Evolutionary conservation across 2,113 vertebrate genomes (phyloP).

Genomic region (Lipophrys pholis): DNA sequence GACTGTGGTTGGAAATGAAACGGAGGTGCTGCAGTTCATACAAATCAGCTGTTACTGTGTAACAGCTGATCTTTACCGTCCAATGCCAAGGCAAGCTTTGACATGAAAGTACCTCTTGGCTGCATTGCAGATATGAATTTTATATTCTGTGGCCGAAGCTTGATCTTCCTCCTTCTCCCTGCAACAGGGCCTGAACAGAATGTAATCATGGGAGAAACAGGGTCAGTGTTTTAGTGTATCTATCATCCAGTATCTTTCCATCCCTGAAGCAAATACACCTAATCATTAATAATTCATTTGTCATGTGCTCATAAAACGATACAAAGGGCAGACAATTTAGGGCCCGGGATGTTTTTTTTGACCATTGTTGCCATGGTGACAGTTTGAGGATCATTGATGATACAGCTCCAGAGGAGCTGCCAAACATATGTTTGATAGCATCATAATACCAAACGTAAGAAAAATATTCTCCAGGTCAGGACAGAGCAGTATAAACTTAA

Average conservation of each 20-base stretch:
- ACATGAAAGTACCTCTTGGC: conserved; percentile 61
- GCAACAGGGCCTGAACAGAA: conserved; percentile 77
- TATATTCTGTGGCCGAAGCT: conserved; percentile 79
- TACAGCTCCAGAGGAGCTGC: background rate
- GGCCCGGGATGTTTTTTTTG: background rate
- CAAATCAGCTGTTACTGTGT: conserved; percentile 13
- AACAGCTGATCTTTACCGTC: conserved; percentile 31
- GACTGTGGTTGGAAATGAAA: background rate
- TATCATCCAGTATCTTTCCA: conserved; percentile 17
- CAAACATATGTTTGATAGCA: background rate
- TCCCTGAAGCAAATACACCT: background rate
- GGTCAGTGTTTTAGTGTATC: conserved; percentile 36
- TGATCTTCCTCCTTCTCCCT: conserved; percentile 69
- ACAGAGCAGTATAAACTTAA: background rate
- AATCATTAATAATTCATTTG: background rate
- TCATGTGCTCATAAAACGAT: conserved; percentile 2
- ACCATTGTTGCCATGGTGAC: conserved; percentile 24
- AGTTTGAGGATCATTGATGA: background rate
- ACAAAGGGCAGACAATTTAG: background rate
- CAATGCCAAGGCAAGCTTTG: conserved; percentile 29
- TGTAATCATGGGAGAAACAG: conserved; percentile 66
- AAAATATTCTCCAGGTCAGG: conserved; percentile 1
- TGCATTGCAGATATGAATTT: conserved; percentile 84
- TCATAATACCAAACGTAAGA: background rate
- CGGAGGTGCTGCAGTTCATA: conserved; percentile 2